These are phyloP conservation scores for Marasmarcha lunaedactyla DNA, from an alignment of 2,888 invertebrate genomes.

Conservation along the genomic window DNA sequence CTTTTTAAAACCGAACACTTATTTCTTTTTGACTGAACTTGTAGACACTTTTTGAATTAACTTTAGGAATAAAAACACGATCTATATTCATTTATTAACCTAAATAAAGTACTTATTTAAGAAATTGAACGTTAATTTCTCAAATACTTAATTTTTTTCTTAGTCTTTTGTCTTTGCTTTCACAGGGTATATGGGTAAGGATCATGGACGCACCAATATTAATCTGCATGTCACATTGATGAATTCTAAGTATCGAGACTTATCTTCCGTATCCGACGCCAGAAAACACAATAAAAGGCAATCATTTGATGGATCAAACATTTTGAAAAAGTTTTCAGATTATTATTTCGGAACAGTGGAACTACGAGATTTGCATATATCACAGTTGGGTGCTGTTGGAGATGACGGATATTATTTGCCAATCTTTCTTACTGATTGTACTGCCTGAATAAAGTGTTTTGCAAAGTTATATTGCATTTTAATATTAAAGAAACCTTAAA, in stretches of 20 bases:
- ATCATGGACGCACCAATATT: slow-evolving; percentile 54
- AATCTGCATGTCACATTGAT: slow-evolving; percentile 91
- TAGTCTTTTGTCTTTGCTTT: no score
- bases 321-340: slow-evolving; percentile 75
- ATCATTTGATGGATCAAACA: slow-evolving; percentile 52
- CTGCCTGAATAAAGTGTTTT: no score
- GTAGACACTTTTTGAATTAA: no score
- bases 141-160: no score
- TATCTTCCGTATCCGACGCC: slow-evolving; percentile 9
- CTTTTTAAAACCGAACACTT: no score
- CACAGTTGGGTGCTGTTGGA: slow-evolving; percentile 68
- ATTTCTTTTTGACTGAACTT: no score
- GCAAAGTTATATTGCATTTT: no score
- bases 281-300: slow-evolving; percentile 25
- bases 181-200: slow-evolving; percentile 38
- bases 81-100: no score
- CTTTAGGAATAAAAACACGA: no score
- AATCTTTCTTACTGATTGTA: slow-evolving; percentile 43
- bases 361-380: slow-evolving; percentile 77
- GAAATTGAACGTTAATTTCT: no score
- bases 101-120: no score
- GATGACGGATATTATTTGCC: slow-evolving; percentile 75
- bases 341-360: slow-evolving; percentile 78
- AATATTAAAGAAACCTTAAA: no score
- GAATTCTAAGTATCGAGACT: slow-evolving; percentile 70